A percentile compares a stretch with the other conserved stretches of the same genome.
phyloP scores from a whole-genome alignment of 2,888 invertebrate genomes.

The Lumbricus terrestris region DNA sequence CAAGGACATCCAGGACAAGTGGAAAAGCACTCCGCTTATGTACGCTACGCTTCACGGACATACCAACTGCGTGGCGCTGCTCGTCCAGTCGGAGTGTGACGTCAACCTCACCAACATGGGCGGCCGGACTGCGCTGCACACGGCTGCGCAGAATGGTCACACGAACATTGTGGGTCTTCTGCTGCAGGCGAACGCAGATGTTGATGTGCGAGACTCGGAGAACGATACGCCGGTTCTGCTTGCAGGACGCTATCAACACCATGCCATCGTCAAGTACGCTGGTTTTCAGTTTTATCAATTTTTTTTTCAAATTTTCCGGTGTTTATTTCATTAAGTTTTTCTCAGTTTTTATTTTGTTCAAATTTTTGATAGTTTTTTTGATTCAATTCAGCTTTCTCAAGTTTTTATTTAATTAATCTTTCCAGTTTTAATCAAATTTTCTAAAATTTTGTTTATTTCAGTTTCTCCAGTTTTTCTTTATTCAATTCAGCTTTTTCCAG shows the following conservation, averaged over 20 bases:
- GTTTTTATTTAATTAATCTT: too few relatives aligned
- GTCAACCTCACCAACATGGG: conserved; percentile 25
- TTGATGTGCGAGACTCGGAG: conserved; percentile 23
- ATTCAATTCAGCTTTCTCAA: too few relatives aligned
- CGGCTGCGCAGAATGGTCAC: conserved; percentile 29
- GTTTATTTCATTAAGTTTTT: not conserved
- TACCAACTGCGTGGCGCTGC: conserved; percentile 23
- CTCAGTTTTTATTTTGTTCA: not conserved
- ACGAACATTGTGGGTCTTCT: conserved; percentile 23
- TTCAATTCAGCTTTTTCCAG: too few relatives aligned
- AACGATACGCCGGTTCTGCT: conserved; percentile 29
- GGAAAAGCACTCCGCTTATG: conserved; percentile 31
- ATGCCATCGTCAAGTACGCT: conserved; percentile 9
- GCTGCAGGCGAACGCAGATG: conserved; percentile 19
- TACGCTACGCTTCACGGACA: conserved; percentile 32
- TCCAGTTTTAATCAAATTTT: too few relatives aligned
- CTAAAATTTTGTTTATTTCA: too few relatives aligned
- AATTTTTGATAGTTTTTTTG: not conserved
- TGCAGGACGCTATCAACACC: conserved; percentile 27
- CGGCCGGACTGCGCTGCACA: conserved; percentile 30
- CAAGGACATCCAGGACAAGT: conserved; percentile 24
- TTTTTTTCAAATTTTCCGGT: not conserved
- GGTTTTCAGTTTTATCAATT: not conserved
- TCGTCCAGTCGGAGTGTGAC: conserved; percentile 22
- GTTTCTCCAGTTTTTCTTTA: too few relatives aligned